Percentiles rank a stretch among this genome's conserved stretches.
These are phyloP conservation scores for Poecilia gillii DNA, from an alignment of 2,797 vertebrate species.

Conservation along the genomic window DNA sequence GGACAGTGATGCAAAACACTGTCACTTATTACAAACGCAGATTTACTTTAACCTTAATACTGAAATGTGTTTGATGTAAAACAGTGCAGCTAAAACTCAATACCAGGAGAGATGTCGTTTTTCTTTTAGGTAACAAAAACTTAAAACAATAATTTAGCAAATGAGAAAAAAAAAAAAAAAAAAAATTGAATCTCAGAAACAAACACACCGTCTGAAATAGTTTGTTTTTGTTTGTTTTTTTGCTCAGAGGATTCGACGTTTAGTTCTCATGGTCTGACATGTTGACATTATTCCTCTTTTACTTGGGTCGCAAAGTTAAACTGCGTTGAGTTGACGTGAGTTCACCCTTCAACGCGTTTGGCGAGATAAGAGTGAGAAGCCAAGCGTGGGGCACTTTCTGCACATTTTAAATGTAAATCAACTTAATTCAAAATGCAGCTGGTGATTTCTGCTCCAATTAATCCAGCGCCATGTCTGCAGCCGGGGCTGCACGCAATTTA, in stretches of 20 bases:
- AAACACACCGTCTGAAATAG: neutral
- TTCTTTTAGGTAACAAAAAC: neutral
- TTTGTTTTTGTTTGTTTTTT: neutral
- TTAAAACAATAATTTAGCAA: neutral
- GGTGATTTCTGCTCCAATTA: conserved; percentile 6
- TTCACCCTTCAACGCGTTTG: neutral
- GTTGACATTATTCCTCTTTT: neutral
- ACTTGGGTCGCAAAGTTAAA: neutral
- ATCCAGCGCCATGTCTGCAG: neutral
- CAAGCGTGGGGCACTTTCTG: neutral
- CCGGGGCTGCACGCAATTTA: neutral
- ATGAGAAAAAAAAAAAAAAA: neutral
- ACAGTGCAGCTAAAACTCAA: neutral
- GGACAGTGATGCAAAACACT: neutral
- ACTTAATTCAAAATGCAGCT: neutral
- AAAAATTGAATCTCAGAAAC: neutral
- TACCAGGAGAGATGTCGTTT: neutral
- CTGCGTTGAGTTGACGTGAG: too few species aligned
- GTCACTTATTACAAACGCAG: neutral
- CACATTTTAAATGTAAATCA: neutral
- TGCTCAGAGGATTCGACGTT: neutral
- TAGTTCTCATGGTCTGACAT: neutral
- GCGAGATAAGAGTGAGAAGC: neutral
- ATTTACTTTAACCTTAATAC: too few species aligned
- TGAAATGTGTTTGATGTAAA: neutral